Evolutionary conservation across 35 echinoderm and acorn worm genomes (phyloP).

Genomic region (Holothuria glaberrima): DNA sequence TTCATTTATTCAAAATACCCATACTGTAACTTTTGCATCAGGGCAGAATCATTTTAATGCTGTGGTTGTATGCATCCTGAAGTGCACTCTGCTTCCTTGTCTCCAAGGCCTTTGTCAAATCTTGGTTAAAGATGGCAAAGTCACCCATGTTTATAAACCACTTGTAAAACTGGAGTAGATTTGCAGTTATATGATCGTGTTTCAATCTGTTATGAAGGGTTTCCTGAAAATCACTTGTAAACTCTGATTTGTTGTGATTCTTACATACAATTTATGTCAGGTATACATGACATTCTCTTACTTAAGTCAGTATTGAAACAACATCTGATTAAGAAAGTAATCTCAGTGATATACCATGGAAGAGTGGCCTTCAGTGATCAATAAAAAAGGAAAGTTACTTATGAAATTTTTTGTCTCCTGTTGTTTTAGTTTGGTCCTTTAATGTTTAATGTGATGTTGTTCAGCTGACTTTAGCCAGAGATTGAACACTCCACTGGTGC

Average conservation of each 20-base stretch:
- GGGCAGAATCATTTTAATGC: too few species aligned
- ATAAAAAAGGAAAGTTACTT: too few species aligned
- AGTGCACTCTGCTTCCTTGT: too few species aligned
- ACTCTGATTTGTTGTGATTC: neutral
- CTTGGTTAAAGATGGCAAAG: conserved; percentile 3
- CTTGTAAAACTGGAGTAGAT: conserved; percentile 11
- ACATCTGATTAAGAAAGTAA: neutral
- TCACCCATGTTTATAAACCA: neutral
- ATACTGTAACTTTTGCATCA: neutral
- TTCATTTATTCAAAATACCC: neutral
- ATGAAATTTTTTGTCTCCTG: too few species aligned
- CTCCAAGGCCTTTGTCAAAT: too few species aligned
- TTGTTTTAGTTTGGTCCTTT: too few species aligned
- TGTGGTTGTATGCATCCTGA: too few species aligned
- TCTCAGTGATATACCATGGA: neutral
- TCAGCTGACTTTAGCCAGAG: too few species aligned
- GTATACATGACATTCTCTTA: neutral
- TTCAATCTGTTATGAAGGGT: neutral
- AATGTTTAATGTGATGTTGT: too few species aligned
- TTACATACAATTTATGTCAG: too few species aligned
- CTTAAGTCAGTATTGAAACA: neutral
- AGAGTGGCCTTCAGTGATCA: too few species aligned
- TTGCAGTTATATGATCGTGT: neutral
- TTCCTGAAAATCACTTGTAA: conserved; percentile 24
- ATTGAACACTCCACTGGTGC: too few species aligned